Evolutionary conservation across 1,140 invertebrate species (phyloP), one percentile per base, ranked within the genome.

Genomic region (Thaumatotibia leucotreta): DNA sequence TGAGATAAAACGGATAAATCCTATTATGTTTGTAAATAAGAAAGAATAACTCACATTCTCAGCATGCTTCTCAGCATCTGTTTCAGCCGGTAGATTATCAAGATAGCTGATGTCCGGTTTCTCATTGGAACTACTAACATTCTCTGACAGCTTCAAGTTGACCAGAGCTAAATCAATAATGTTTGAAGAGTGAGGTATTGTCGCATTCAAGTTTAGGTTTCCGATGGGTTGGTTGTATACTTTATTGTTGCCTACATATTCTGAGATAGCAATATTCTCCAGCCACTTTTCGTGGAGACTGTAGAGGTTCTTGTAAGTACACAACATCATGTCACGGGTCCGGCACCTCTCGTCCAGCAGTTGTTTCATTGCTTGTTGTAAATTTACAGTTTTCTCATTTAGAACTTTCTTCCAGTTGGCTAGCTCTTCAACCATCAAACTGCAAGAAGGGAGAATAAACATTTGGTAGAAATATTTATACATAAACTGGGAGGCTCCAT

Each of bases 401-500:
- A 97, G 89, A 69, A 94, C 93, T 64, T 95, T 95, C 86, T 97
- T 97, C 93, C 96, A 97, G 65, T 93, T 92, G 1, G 96, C 96
- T 68, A 98, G 86, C 91, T 98, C 97, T 88, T 98, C 97, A 6
- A 97, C 95, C 95, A 98, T 97, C 62, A 98, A 93, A 84, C 97
- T 96, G 73, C 20, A 82, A 82, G 66, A 49, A 66, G 63, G 69
- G 33, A 61, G 58, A 58, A 52, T 67, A 67, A 32, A 54, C 65
- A 5, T 39, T 14, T 39, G 14, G 35, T 39, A n/a, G n/a, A n/a
- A n/a, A n/a, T n/a, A n/a, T n/a, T n/a, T n/a, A n/a, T n/a, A n/a
- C n/a, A n/a, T n/a, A n/a, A n/a, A n/a, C n/a, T n/a, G n/a, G n/a
- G n/a, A n/a, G n/a, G n/a, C n/a, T n/a, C n/a, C n/a, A n/a, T n/a